Evolutionary conservation across 2,113 vertebrate species (phyloP).

Genomic region (Seriola dumerili): DNA sequence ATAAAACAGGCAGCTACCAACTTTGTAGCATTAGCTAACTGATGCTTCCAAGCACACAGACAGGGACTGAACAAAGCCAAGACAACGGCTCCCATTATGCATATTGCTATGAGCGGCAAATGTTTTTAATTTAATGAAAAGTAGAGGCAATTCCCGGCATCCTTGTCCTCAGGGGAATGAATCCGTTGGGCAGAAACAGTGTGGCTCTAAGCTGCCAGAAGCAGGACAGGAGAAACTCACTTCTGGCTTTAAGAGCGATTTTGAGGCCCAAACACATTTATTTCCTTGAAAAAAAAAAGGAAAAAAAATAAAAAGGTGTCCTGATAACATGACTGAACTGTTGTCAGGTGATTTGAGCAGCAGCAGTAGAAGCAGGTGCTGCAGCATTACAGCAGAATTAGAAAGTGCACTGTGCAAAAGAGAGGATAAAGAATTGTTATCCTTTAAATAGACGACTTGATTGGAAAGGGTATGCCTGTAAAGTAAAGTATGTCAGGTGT

Average conservation of each 20-base stretch:
- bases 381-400: not conserved
- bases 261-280: not conserved
- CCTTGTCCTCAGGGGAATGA: constrained; percentile 15
- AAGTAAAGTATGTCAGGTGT: too few relatives aligned
- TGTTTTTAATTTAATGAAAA: constrained; percentile 37
- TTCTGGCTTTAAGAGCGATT: not conserved
- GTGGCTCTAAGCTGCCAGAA: constrained; percentile 1
- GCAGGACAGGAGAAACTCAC: constrained; percentile 4
- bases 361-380: not conserved
- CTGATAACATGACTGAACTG: not conserved
- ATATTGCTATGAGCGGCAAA: constrained; percentile 7
- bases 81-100: constrained; percentile 10
- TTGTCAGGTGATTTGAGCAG: not conserved
- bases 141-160: constrained; percentile 23
- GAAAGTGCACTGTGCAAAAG: not conserved
- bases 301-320: too few relatives aligned
- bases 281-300: not conserved
- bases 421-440: not conserved
- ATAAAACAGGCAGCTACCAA: constrained; percentile 13
- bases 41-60: not conserved
- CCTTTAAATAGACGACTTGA: not conserved
- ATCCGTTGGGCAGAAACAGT: constrained; percentile 3
- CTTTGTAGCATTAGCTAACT: not conserved
- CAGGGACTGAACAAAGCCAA: constrained; percentile 27
- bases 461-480: not conserved